Conservation (phyloP, 2,888 invertebrate species). For the Stenodema calcarata region DNA sequence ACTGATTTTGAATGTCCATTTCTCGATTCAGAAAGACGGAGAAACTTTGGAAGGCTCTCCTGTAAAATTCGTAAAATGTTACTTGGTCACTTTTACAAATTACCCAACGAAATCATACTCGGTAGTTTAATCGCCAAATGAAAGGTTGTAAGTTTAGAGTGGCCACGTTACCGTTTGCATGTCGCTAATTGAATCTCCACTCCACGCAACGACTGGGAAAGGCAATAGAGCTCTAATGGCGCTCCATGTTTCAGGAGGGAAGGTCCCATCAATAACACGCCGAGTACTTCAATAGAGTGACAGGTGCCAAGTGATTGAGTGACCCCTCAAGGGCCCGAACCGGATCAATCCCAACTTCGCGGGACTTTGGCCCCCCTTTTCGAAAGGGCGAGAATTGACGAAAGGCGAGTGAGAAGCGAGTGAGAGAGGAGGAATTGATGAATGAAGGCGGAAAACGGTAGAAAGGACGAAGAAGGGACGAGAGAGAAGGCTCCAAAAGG, state of each 20-base stretch:
- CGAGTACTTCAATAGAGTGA: not conserved
- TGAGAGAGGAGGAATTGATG: not conserved
- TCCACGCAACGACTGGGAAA: not conserved
- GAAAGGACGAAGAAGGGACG: not conserved
- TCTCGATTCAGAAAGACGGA: too few relatives aligned
- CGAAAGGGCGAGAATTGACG: not conserved
- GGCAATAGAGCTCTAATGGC: not conserved
- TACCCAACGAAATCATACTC: too few relatives aligned
- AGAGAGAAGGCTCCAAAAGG: not conserved
- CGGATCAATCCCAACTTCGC: not conserved
- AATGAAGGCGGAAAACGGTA: not conserved
- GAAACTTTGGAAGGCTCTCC: too few relatives aligned
- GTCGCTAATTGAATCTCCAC: not conserved
- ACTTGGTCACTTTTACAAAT: too few relatives aligned
- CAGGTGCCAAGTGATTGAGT: constrained; percentile 17
- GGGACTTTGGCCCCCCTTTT: not conserved
- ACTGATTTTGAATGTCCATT: too few relatives aligned
- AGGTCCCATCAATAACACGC: not conserved
- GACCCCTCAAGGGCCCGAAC: not conserved
- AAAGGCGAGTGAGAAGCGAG: not conserved
- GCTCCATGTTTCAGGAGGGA: not conserved
- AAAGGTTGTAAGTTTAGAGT: not conserved
- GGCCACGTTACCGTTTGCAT: not conserved
- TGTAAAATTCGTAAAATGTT: too few relatives aligned
- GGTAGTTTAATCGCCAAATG: not conserved